A percentile compares a stretch with the other conserved stretches of the same genome.
phyloP scores from a whole-genome alignment of 2,113 vertebrate species.

The Bubo blakistoni region DNA sequence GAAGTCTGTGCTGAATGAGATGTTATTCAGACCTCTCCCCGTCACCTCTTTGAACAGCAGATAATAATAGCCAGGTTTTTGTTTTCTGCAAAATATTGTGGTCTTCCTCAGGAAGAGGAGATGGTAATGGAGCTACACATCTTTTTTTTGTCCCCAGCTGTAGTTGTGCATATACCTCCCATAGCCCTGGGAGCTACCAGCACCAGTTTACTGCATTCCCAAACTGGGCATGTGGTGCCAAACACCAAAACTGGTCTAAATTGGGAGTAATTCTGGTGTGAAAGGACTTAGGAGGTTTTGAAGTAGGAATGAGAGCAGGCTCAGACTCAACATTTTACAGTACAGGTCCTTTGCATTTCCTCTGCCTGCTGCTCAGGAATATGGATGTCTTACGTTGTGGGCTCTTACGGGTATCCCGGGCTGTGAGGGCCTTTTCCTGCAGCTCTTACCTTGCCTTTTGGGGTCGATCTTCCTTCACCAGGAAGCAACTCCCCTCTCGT shows the following conservation, averaged over 20 bases:
- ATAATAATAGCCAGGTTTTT: not conserved
- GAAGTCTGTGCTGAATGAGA: not conserved
- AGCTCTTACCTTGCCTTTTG: not conserved
- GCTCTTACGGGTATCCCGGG: not conserved
- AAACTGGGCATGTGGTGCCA: not conserved
- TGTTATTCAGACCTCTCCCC: not conserved
- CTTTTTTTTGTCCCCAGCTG: not conserved
- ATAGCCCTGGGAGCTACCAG: not conserved
- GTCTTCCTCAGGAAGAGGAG: not conserved
- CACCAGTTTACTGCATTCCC: not conserved
- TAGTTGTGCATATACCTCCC: not conserved
- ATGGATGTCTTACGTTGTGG: not conserved
- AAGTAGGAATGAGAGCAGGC: not conserved
- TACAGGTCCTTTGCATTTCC: not conserved
- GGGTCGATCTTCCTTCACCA: not conserved
- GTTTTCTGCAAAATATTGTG: not conserved
- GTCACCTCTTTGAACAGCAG: not conserved
- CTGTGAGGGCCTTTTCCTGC: not conserved
- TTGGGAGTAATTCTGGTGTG: not conserved
- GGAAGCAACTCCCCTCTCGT: not conserved
- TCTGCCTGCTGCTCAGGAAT: accelerated
- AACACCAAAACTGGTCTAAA: not conserved
- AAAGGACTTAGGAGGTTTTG: not conserved
- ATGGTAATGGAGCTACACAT: not conserved
- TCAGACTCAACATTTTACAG: not conserved